Base-by-base conservation (phyloP, 2,797 vertebrate genomes). In the Protonibea diacanthus region DNA sequence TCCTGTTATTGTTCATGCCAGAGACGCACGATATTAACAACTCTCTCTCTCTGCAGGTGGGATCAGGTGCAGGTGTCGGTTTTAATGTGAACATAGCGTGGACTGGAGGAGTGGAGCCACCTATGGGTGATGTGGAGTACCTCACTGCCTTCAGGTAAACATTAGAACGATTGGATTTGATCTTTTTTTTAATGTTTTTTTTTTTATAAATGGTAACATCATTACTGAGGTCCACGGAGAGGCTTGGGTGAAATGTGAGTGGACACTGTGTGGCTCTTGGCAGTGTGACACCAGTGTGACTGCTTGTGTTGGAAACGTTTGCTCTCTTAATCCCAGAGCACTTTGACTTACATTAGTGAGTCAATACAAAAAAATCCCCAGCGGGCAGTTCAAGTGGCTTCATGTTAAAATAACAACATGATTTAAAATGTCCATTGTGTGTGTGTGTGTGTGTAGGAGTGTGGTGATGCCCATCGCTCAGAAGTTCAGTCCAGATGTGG, bases 1-100 rank as follows among this genome's bases (percentile, higher is more conserved):
- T 27, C n/a, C 29, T 5, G 12, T 27, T 17, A n/a, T 29, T 44
- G n/a, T n/a, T 2, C n/a, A 9, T 45, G 21, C 15, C 3, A 45
- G 5, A 42, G 21, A n/a, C 6, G n/a, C 11, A 70, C 6, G 51
- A 11, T 33, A 12, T 5, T 47, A 38, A 66, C 4, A 27, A 11
- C 18, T 71, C n/a, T 44, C 33, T 27, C 25, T 27, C 27, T 27
- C 76, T 73, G 57, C 92, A 99, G 97, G 97, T 98, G 81, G 97
- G 98, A 74, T 96, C 95, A 33, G 97, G 96, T 60, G 93, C 96
- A 49, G 98, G 97, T 53, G 88, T 96, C 75, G 98, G 98, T 65
- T 98, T 97, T 92, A 99, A 99, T 78, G 96, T 98, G 86, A 99
- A 99, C 91, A 96, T 99, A 57, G 97, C 98, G 1, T 99, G 98